phyloP scores from a whole-genome alignment of 1,140 invertebrate genomes.

The Diorhabda sublineata region DNA sequence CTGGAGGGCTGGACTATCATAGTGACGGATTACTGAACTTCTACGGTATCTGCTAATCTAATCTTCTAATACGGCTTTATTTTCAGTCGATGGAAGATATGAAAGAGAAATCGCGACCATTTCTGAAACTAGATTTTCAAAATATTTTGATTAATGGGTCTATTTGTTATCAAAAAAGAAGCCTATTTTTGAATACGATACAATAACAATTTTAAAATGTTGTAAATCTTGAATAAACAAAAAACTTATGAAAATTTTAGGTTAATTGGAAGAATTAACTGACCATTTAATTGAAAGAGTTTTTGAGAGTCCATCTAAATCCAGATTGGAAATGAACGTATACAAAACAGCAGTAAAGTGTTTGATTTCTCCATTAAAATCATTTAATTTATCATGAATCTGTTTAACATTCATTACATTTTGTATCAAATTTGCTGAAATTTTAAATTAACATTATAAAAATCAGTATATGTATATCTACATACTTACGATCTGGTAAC shows the following conservation, averaged over 20 bases:
- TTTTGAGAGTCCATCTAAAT: slow-evolving; percentile 48
- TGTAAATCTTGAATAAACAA: no score
- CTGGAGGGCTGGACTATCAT: no score
- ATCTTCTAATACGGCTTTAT: no score
- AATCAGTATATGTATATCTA: background rate
- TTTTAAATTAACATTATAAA: background rate
- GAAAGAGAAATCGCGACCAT: no score
- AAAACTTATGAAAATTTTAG: background rate
- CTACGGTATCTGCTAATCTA: no score
- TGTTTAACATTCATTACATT: slow-evolving; percentile 52
- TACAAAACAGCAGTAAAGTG: slow-evolving; percentile 51
- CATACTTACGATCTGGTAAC: slow-evolving; percentile 39
- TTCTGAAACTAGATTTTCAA: no score
- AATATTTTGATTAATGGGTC: no score
- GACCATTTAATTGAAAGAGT: slow-evolving; percentile 39
- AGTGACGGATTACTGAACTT: no score
- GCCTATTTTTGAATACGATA: no score
- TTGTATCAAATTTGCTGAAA: slow-evolving; percentile 37
- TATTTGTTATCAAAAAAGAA: no score
- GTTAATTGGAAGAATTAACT: background rate
- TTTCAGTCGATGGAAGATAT: no score
- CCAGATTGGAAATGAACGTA: slow-evolving; percentile 49
- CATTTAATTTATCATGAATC: slow-evolving; percentile 47
- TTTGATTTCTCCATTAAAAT: slow-evolving; percentile 14
- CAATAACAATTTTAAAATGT: no score